These are phyloP conservation scores for Hylaea fasciaria DNA, from an alignment of 2,888 invertebrate species.

Conservation along the genomic window DNA sequence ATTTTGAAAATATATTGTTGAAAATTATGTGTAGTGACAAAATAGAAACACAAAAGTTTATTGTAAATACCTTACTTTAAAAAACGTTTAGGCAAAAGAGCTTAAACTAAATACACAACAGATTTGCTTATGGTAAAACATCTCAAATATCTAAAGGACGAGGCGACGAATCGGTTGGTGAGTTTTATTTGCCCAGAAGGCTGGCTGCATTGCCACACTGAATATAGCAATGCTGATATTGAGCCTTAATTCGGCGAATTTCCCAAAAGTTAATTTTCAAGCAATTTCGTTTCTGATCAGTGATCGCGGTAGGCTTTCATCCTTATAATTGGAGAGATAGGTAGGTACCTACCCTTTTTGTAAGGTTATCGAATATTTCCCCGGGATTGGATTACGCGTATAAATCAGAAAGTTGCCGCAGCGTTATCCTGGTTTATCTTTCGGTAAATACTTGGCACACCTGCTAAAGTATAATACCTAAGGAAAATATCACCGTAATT, in stretches of 20 bases:
- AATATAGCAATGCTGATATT: too few species aligned
- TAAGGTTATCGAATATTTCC: conserved; percentile 32
- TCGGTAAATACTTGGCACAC: conserved; percentile 31
- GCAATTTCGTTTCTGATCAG: not conserved
- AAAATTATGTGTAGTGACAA: too few species aligned
- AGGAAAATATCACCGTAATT: conserved; percentile 26
- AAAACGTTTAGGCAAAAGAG: too few species aligned
- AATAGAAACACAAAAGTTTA: too few species aligned
- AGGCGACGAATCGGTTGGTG: too few species aligned
- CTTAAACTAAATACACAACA: too few species aligned
- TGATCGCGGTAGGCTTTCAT: conserved; percentile 2
- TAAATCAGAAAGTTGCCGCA: conserved; percentile 33
- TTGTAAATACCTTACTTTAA: too few species aligned
- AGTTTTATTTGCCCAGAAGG: too few species aligned
- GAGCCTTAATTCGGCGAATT: too few species aligned
- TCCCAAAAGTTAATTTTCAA: not conserved
- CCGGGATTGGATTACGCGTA: conserved; percentile 27
- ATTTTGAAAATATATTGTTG: not conserved
- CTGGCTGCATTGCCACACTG: too few species aligned
- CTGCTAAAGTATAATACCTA: conserved; percentile 13
- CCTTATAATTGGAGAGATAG: conserved; percentile 21
- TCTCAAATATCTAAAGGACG: too few species aligned
- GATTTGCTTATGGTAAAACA: too few species aligned
- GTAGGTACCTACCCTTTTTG: conserved; percentile 24
- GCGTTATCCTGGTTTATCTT: conserved; percentile 27